These are phyloP conservation scores for Corydoras sp. DNA, from an alignment of 2,113 vertebrate genomes.

Conservation along the genomic window DNA sequence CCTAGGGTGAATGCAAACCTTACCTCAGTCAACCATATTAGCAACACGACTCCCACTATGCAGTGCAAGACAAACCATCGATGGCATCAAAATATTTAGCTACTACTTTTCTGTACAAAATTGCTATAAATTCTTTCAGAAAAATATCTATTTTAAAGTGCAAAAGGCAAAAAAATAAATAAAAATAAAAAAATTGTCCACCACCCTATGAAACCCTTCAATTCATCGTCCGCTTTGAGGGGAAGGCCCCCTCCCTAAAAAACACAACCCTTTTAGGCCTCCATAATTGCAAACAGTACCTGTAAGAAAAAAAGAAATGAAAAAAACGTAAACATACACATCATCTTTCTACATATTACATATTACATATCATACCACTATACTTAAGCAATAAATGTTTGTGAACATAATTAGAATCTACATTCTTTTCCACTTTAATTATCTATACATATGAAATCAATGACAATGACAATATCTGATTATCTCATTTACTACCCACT, in stretches of 20 bases:
- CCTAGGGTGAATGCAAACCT: constrained; percentile 57
- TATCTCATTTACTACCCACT: no score
- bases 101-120: constrained; percentile 65
- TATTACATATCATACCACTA: no score
- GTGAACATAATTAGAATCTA: no score
- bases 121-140: constrained; percentile 63
- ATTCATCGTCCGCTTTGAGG: constrained; percentile 70
- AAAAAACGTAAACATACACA: neutral
- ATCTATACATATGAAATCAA: no score
- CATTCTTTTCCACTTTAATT: no score
- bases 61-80: constrained; percentile 61
- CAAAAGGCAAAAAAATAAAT: constrained; percentile 59
- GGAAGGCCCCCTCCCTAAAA: constrained; percentile 74
- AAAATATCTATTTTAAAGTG: constrained; percentile 61
- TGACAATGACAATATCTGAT: no score
- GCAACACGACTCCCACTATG: constrained; percentile 49
- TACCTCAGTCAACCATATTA: constrained; percentile 70
- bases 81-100: constrained; percentile 55
- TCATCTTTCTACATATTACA: no score
- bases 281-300: constrained; percentile 93
- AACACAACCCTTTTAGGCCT: constrained; percentile 73
- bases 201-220: constrained; percentile 61
- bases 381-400: no score
- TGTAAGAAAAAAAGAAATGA: constrained; percentile 53
- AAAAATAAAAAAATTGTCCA: constrained; percentile 36